Evolutionary conservation across 1,140 invertebrate genomes (phyloP).

Genomic region (Hermetia illucens): DNA sequence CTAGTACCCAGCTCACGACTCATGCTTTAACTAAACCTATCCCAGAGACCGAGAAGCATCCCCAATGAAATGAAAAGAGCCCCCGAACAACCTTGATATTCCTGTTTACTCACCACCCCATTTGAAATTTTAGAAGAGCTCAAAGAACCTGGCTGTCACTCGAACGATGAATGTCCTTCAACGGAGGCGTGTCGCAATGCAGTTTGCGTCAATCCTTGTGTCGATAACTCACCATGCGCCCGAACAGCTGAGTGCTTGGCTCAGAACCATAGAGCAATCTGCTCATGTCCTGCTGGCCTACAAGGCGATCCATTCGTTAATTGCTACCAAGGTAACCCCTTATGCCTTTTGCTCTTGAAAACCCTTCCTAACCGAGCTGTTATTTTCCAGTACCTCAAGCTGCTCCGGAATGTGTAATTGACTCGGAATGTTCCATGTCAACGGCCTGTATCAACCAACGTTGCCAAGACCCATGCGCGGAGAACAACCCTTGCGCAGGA

Average conservation of each 20-base stretch:
- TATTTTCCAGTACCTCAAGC: slow-evolving; percentile 11
- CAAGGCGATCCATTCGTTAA: slow-evolving; percentile 67
- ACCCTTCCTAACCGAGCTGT: background rate
- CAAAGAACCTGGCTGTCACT: slow-evolving; percentile 46
- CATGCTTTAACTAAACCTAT: no score
- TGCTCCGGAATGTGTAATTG: slow-evolving; percentile 49
- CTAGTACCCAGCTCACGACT: no score
- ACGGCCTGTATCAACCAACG: slow-evolving; percentile 62
- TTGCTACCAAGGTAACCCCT: slow-evolving; percentile 44
- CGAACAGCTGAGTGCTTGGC: slow-evolving; percentile 62
- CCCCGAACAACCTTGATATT: no score
- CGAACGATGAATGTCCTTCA: slow-evolving; percentile 53
- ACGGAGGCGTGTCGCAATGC: slow-evolving; percentile 58
- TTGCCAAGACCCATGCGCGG: slow-evolving; percentile 65
- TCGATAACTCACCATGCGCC: slow-evolving; percentile 58
- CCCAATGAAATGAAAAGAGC: no score
- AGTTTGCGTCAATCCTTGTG: slow-evolving; percentile 63
- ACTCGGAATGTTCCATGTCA: slow-evolving; percentile 56
- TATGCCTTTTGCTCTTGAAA: no score
- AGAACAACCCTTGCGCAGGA: slow-evolving; percentile 60
- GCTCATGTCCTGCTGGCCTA: slow-evolving; percentile 57
- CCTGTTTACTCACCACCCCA: no score
- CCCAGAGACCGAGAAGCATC: no score
- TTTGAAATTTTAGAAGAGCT: slow-evolving; percentile 31
- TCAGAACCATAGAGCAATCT: slow-evolving; percentile 57